Percentiles rank a stretch among this genome's conserved stretches.
These are phyloP conservation scores for Griposia aprilina DNA, from an alignment of 2,888 invertebrate genomes.

Conservation along the genomic window DNA sequence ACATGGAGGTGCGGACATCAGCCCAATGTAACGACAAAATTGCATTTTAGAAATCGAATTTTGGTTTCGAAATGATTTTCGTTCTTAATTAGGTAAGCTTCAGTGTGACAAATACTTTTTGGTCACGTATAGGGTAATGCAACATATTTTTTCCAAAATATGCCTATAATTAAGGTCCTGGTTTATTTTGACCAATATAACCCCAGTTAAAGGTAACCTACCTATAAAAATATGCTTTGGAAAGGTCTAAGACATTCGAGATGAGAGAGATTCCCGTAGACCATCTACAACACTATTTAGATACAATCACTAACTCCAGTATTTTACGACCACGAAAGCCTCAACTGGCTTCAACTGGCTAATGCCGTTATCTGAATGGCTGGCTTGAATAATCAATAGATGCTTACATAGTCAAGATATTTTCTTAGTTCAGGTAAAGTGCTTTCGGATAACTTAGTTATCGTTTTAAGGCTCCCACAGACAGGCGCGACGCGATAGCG, in stretches of 20 bases:
- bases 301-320: slow-evolving; percentile 8
- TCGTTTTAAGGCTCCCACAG: no score
- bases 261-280: not conserved
- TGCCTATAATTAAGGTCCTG: no score
- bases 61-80: not conserved
- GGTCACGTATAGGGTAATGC: no score
- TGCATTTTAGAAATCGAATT: not conserved
- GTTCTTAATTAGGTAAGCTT: not conserved
- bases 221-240: not conserved
- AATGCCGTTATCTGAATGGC: slow-evolving; percentile 44
- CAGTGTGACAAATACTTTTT: no score
- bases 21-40: not conserved
- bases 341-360: slow-evolving; percentile 10
- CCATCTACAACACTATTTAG: slow-evolving; percentile 4
- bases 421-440: slow-evolving; percentile 30
- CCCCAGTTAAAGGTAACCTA: not conserved
- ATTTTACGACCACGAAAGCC: slow-evolving; percentile 23
- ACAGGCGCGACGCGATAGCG: no score
- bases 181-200: not conserved
- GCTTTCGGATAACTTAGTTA: not conserved
- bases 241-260: not conserved
- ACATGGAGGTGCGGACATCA: not conserved
- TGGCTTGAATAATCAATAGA: slow-evolving; percentile 49
- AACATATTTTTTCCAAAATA: no score
- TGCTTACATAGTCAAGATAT: slow-evolving; percentile 29